Evolutionary conservation across 2,113 vertebrate species (phyloP).

Genomic region (Zingel zingel): DNA sequence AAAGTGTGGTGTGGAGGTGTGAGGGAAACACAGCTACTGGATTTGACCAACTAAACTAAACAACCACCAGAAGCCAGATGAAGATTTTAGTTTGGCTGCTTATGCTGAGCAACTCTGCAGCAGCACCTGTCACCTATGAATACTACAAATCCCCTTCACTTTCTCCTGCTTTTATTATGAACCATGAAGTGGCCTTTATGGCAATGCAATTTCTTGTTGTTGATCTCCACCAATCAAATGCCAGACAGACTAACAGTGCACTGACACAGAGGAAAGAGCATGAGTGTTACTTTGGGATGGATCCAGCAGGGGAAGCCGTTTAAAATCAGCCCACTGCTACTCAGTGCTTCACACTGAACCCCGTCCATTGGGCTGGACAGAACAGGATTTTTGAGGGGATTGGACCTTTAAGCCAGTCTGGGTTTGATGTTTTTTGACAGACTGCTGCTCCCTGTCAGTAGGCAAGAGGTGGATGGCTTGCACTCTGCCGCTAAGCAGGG

Average conservation of each 20-base stretch:
- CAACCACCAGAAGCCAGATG: not conserved
- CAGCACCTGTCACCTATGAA: not conserved
- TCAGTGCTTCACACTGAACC: conserved; percentile 20
- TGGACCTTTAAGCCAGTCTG: conserved; percentile 50
- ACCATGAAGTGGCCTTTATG: not conserved
- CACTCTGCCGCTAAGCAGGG: conserved; percentile 58
- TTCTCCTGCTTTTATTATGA: not conserved
- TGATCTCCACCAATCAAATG: conserved; percentile 13
- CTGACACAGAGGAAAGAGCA: not conserved
- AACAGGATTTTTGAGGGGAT: conserved; percentile 54
- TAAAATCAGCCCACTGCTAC: conserved; percentile 29
- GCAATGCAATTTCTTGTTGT: not conserved
- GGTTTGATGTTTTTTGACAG: conserved; percentile 65
- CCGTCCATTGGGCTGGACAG: not conserved
- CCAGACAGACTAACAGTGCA: not conserved
- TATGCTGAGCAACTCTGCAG: not conserved
- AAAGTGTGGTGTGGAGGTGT: not conserved
- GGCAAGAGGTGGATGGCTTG: conserved; percentile 54
- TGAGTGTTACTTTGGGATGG: not conserved
- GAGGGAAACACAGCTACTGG: not conserved
- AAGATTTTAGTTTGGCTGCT: not conserved
- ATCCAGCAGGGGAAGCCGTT: not conserved
- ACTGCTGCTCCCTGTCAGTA: conserved; percentile 49
- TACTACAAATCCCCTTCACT: not conserved
- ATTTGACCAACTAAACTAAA: not conserved